These are phyloP conservation scores for Melanaphis sacchari DNA, from an alignment of 1,140 invertebrate species.

Conservation along the genomic window DNA sequence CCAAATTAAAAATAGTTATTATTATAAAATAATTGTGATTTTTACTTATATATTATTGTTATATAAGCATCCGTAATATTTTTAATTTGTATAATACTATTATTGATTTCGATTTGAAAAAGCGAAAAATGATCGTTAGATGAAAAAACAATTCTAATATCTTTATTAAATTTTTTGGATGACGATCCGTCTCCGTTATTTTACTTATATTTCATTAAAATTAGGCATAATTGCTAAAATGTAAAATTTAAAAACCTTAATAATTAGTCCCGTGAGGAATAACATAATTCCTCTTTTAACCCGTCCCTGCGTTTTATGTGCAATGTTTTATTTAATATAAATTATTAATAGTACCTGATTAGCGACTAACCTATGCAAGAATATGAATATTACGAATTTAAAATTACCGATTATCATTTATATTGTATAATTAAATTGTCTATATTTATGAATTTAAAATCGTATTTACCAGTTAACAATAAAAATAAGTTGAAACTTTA, in stretches of 20 bases:
- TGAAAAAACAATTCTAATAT: not conserved
- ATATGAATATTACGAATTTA: not conserved
- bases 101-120: not conserved
- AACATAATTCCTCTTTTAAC: too few species aligned
- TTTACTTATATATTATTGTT: too few species aligned
- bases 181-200: not conserved
- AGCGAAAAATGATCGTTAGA: not conserved
- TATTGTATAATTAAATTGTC: not conserved
- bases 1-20: not conserved
- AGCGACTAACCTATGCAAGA: not conserved
- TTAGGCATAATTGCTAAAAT: too few species aligned
- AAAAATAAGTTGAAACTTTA: not conserved
- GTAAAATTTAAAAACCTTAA: not conserved
- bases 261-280: not conserved
- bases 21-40: too few species aligned
- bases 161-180: not conserved
- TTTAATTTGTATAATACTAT: not conserved
- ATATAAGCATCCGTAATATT: not conserved
- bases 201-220: too few species aligned
- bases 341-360: not conserved
- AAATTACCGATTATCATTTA: not conserved
- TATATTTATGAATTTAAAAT: not conserved
- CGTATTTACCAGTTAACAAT: not conserved
- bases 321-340: not conserved
- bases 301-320: not conserved